Evolutionary conservation across 2,797 vertebrate species (phyloP).

Genomic region (Ammospiza maritima): DNA sequence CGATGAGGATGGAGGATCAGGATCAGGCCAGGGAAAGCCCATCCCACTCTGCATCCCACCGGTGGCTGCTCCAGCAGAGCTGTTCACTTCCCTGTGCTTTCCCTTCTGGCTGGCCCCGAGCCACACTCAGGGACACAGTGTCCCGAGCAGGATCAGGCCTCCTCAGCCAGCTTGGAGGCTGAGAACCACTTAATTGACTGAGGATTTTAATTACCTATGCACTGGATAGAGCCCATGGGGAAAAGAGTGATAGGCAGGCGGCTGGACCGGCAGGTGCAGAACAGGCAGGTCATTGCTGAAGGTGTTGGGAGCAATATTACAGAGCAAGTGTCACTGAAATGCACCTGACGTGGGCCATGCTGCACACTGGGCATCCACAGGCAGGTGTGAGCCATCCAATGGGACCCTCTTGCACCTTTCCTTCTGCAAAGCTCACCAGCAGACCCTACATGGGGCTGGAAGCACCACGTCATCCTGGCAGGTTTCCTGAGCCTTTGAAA

Average conservation of each 20-base stretch:
- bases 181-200: neutral
- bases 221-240: neutral
- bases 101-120: accelerated
- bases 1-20: accelerated
- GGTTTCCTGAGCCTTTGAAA: neutral
- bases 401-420: neutral
- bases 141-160: neutral
- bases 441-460: neutral
- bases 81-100: neutral
- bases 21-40: neutral
- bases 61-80: accelerated
- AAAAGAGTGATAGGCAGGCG: neutral
- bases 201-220: neutral
- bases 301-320: neutral
- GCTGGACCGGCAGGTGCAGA: neutral
- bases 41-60: neutral
- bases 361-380: accelerated
- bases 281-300: neutral
- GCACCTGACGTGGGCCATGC: neutral
- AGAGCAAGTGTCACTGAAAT: neutral
- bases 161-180: neutral
- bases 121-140: accelerated
- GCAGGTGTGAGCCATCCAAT: neutral
- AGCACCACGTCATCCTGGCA: neutral
- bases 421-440: neutral